phyloP scores from a whole-genome alignment of 2,888 invertebrate genomes.

The Leptopilina syphax region DNA sequence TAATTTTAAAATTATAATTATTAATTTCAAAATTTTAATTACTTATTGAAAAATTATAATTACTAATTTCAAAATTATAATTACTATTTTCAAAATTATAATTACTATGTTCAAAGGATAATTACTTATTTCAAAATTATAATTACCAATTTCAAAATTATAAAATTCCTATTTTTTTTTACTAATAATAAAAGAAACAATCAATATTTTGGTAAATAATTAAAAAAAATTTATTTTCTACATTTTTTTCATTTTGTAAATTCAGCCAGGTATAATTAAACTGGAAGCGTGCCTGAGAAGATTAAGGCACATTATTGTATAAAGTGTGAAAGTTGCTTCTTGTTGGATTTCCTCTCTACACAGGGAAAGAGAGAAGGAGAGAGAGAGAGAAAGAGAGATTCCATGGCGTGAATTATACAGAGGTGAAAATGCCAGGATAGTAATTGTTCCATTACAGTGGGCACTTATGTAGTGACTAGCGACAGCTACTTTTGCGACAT shows the following conservation, averaged over 20 bases:
- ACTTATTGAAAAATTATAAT: too few species aligned
- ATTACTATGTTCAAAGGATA: too few species aligned
- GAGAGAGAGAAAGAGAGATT: neutral
- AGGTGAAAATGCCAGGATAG: slow-evolving; percentile 15
- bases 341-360: slow-evolving; percentile 1
- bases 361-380: neutral
- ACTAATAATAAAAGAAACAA: too few species aligned
- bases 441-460: slow-evolving; percentile 40
- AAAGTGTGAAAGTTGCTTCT: neutral
- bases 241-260: neutral
- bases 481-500: slow-evolving; percentile 32
- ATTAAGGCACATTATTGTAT: slow-evolving; percentile 14
- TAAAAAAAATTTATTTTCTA: too few species aligned
- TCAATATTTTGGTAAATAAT: too few species aligned
- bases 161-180: too few species aligned
- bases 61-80: too few species aligned
- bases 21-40: too few species aligned
- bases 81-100: too few species aligned
- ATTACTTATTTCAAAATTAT: too few species aligned
- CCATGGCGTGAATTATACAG: slow-evolving; percentile 12
- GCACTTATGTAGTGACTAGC: slow-evolving; percentile 27
- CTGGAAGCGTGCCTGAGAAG: neutral
- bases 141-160: too few species aligned
- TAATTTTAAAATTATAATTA: too few species aligned
- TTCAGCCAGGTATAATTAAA: neutral